phyloP scores from a whole-genome alignment of 2,113 vertebrate species.

The Grammomys surdaster region DNA sequence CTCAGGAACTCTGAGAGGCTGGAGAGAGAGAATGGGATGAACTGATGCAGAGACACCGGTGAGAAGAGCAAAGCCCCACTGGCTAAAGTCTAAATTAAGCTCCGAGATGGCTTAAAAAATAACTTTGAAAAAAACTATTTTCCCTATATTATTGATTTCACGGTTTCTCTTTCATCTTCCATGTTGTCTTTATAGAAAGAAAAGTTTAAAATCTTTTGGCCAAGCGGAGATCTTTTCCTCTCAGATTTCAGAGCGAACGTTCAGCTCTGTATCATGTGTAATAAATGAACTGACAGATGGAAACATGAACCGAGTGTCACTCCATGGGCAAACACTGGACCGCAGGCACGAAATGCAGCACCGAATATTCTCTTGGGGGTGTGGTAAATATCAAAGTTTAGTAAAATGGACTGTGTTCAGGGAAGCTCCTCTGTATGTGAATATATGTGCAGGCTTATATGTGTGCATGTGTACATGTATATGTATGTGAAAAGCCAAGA shows the following conservation, averaged over 20 bases:
- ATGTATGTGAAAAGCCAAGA: neutral
- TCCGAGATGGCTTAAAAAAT: neutral
- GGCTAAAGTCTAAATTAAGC: neutral
- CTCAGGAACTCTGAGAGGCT: neutral
- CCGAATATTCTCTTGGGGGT: neutral
- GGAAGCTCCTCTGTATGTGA: neutral
- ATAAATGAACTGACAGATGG: neutral
- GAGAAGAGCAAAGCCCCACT: neutral
- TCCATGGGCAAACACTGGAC: too few relatives aligned
- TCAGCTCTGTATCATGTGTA: neutral
- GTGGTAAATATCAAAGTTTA: neutral
- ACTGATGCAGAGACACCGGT: neutral
- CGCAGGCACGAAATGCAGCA: neutral
- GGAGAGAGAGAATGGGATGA: neutral
- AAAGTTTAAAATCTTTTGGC: neutral
- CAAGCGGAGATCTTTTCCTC: neutral
- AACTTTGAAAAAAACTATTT: neutral
- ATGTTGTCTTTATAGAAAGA: neutral
- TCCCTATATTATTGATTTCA: neutral
- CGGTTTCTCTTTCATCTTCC: neutral
- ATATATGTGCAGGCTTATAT: too few relatives aligned
- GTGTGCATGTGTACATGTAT: neutral
- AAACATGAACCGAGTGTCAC: fast-evolving
- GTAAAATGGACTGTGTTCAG: neutral
- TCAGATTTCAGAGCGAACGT: neutral